A percentile compares a stretch with the other conserved stretches of the same genome.
phyloP scores from a whole-genome alignment of 2,888 invertebrate species.

The Nezara viridula region DNA sequence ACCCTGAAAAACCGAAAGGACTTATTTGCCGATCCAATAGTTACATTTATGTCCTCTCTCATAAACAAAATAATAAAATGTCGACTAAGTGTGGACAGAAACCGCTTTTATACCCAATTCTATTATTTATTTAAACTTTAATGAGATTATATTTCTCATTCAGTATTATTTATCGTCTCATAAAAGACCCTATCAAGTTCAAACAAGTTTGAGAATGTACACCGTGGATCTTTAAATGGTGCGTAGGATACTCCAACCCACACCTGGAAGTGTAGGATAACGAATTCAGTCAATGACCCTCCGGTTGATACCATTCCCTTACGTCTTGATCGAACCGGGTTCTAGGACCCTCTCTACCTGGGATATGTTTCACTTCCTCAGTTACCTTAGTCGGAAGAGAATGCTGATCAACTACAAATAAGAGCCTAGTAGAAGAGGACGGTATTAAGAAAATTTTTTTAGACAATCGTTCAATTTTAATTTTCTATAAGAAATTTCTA shows the following conservation, averaged over 20 bases:
- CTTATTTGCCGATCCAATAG: no score
- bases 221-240: not conserved
- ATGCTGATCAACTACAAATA: no score
- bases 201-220: not conserved
- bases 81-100: not conserved
- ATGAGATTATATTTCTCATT: not conserved
- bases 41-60: no score
- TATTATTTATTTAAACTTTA: not conserved
- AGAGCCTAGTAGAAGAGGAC: no score
- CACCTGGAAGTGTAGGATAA: constrained; percentile 5
- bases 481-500: no score
- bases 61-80: not conserved
- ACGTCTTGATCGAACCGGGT: not conserved
- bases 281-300: not conserved
- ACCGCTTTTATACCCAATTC: not conserved
- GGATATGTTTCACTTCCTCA: no score
- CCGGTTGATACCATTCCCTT: not conserved
- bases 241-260: not conserved
- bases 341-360: not conserved
- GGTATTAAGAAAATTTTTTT: no score
- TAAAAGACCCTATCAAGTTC: not conserved
- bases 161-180: not conserved
- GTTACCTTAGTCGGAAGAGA: no score
- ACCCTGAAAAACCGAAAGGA: no score
- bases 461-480: no score